A percentile compares a stretch with the other conserved stretches of the same genome.
Evolutionary conservation across 2,797 vertebrate genomes (phyloP).

Genomic region (Microchirus variegatus): DNA sequence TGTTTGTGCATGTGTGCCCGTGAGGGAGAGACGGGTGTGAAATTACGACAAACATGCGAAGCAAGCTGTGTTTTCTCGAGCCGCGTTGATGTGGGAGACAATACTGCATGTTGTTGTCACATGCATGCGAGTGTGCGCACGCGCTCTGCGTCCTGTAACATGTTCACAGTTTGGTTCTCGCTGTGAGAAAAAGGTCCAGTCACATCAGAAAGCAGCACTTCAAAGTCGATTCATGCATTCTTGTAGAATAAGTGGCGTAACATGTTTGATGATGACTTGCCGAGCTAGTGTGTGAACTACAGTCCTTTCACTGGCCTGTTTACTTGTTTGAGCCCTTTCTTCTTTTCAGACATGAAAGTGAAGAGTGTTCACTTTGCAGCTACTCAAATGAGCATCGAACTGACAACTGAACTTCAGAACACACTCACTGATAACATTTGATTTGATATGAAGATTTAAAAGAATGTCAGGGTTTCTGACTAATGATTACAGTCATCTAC

Average conservation of each 20-base stretch:
- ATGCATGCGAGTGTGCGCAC: neutral
- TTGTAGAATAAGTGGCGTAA: neutral
- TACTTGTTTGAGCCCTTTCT: neutral
- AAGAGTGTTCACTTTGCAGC: no score
- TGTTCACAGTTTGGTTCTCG: conserved; percentile 2
- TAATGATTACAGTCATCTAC: no score
- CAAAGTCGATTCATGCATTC: neutral
- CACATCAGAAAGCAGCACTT: neutral
- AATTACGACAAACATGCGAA: neutral
- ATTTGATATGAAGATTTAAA: no score
- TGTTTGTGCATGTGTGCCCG: conserved; percentile 6
- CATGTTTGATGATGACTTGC: neutral
- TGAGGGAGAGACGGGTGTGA: neutral
- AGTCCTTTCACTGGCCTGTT: neutral
- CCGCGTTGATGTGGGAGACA: neutral
- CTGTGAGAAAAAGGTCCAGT: neutral
- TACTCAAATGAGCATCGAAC: no score
- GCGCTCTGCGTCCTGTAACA: no score
- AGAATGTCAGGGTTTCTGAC: no score
- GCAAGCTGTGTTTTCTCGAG: conserved; percentile 5
- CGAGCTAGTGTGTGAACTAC: neutral
- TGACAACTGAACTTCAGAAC: no score
- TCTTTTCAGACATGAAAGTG: neutral
- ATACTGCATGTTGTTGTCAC: neutral
- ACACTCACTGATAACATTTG: no score